Base-by-base conservation (phyloP, 2,113 vertebrate species). In the Hydropotes inermis region DNA sequence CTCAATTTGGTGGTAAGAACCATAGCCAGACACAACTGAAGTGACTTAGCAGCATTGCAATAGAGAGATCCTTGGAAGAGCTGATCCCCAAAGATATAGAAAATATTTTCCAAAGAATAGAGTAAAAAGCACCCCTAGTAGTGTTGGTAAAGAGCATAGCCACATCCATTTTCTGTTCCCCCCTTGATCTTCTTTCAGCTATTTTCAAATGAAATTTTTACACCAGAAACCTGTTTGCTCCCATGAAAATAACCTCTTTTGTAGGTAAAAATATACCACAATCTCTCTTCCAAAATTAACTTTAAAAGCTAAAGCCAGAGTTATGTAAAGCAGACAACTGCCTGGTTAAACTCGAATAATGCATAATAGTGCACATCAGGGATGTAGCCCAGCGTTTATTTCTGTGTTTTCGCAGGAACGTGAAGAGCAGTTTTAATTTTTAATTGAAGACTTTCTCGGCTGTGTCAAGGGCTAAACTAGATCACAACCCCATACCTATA, bases 401-500 rank as follows among this genome's bases (percentile, higher is more conserved):
- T 39, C 21, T 9, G 36, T 28, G 21, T 25, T 36, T 39, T 96
- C n/a, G 60, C 90, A 95, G 95, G 8, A 82, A 84, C 7, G 47
- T 1, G 70, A 96, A 90, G 0, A 1, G 33, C 45, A 2, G 0
- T 98, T 95, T 95, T 67, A 84, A 93, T 88, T 25, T 74, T 85
- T 7, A 55, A 78, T 27, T 57, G 14, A 70, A 88, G 27, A 97
- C 1, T 64, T 70, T 92, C 87, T 92, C 4, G 23, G 54, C 21
- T 94, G 88, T 95, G 97, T 97, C 78, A 96, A 14, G 87, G 30
- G n/a, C 10, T 91, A 83, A 74, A 30, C 7, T 55, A 13, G 10
- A 55, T 78, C 52, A n/a, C 67, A 52, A 84, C 1, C 0, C 87
- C 84, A 70, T 92, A 96, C 94, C 61, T 95, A 25, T 74, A 97